A percentile compares a stretch with the other conserved stretches of the same genome.
phyloP scores from a whole-genome alignment of 1,140 invertebrate genomes.

The Bombus difficillimus region DNA sequence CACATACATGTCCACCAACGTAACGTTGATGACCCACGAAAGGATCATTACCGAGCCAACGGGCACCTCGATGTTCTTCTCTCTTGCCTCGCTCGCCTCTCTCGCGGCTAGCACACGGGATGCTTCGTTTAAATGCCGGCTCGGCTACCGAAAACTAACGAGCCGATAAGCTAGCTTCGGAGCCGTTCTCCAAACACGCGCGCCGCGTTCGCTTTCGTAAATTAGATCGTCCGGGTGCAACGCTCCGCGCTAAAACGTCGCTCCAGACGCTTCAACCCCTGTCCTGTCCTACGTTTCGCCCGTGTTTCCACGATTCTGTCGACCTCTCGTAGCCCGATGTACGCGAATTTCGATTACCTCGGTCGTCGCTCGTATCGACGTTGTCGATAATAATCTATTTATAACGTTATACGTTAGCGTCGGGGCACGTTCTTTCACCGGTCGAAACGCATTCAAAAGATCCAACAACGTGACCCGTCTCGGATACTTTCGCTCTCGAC shows the following conservation, averaged over 20 bases:
- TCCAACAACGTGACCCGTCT: too few relatives aligned
- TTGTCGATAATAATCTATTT: background rate
- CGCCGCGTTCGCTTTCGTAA: conserved; percentile 13
- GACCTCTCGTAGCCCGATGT: too few relatives aligned
- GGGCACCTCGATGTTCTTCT: conserved; percentile 32
- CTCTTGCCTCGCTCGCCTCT: background rate
- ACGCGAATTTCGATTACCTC: background rate
- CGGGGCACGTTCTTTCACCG: background rate
- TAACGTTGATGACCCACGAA: conserved; percentile 77
- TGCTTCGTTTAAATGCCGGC: conserved; percentile 42
- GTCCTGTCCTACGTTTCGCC: too few relatives aligned
- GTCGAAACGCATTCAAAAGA: too few relatives aligned
- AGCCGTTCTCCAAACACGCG: background rate
- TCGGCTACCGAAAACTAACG: conserved; percentile 58
- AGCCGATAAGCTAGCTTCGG: conserved; percentile 42
- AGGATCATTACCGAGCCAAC: conserved; percentile 74
- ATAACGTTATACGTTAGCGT: background rate
- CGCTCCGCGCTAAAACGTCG: background rate
- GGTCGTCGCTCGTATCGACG: too few relatives aligned
- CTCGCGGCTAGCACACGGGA: background rate
- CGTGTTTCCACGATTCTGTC: too few relatives aligned
- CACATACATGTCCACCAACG: conserved; percentile 47
- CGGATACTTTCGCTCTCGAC: background rate
- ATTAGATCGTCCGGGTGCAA: conserved; percentile 14
- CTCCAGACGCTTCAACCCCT: too few relatives aligned